Conservation (phyloP, 1,140 invertebrate genomes). For the Drosophila persimilis region DNA sequence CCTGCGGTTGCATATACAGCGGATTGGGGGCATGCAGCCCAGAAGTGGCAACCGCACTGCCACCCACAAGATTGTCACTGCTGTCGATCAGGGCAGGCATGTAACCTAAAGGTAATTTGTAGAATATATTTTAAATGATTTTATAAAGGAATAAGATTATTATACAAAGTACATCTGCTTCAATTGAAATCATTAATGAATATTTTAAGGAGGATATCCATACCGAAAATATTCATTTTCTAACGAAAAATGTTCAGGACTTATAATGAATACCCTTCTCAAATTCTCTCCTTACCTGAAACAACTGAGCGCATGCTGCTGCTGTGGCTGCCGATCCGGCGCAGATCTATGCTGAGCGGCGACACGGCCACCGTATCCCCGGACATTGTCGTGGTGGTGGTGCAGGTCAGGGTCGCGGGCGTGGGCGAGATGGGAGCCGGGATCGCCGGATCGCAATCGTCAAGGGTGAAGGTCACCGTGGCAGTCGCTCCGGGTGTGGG, state of each 20-base stretch:
- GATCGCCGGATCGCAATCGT: constrained; percentile 56
- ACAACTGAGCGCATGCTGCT: constrained; percentile 80
- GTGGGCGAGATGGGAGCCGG: constrained; percentile 27
- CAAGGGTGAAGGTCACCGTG: constrained; percentile 79
- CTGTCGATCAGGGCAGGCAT: constrained; percentile 64
- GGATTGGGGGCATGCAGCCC: constrained; percentile 60
- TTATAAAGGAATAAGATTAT: no score
- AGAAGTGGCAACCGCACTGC: constrained; percentile 27
- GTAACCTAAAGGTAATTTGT: constrained; percentile 46
- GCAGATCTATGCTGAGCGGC: constrained; percentile 60
- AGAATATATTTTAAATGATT: not conserved
- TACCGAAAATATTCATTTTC: no score
- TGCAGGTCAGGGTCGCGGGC: constrained; percentile 60
- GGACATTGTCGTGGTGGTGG: constrained; percentile 71
- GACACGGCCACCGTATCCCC: constrained; percentile 52
- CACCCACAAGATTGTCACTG: constrained; percentile 58
- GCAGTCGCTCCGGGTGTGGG: constrained; percentile 50
- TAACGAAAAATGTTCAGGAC: no score
- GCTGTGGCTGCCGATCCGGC: constrained; percentile 66
- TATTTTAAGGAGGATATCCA: no score
- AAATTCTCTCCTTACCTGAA: constrained; percentile 51
- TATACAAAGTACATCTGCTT: no score
- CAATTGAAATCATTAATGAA: no score
- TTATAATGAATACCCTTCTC: no score
- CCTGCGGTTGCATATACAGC: constrained; percentile 72